Conservation (phyloP, 2,797 vertebrate genomes). For the Meriones psammophilus region DNA sequence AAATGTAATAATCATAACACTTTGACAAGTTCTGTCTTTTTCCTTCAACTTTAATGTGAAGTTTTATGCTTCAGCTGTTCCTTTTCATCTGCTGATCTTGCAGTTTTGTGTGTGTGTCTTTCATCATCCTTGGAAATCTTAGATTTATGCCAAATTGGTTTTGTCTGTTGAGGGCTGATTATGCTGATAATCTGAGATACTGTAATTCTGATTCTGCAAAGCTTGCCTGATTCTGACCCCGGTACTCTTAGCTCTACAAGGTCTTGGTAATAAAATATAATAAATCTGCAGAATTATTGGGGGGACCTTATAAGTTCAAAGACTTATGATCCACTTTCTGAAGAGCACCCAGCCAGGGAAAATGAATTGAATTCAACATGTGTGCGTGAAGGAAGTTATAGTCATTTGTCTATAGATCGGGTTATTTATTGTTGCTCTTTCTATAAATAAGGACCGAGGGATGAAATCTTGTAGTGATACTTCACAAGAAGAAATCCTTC, state of each 20-base stretch:
- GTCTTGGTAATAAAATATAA: background rate
- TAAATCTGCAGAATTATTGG: slow-evolving; percentile 11
- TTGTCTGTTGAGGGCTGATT: background rate
- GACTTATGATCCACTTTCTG: background rate
- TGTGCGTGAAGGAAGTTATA: background rate
- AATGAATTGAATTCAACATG: background rate
- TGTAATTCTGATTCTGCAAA: background rate
- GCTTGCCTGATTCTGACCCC: background rate
- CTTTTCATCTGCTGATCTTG: slow-evolving; percentile 32
- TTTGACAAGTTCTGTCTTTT: slow-evolving; percentile 53
- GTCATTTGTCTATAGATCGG: background rate
- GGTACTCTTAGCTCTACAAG: background rate
- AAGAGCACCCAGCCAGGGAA: background rate
- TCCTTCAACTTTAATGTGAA: slow-evolving; percentile 55
- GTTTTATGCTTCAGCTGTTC: background rate
- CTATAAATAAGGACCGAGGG: background rate
- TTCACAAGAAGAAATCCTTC: background rate
- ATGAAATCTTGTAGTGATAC: slow-evolving; percentile 12
- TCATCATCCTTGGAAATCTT: slow-evolving; percentile 25
- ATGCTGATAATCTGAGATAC: background rate
- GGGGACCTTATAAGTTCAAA: background rate
- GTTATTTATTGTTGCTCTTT: slow-evolving; percentile 15
- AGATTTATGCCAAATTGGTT: slow-evolving; percentile 22
- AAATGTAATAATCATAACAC: slow-evolving; percentile 34
- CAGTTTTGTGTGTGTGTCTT: background rate